These are phyloP conservation scores for Synaphobranchus kaupii DNA, from an alignment of 2,797 vertebrate genomes.

Conservation along the genomic window DNA sequence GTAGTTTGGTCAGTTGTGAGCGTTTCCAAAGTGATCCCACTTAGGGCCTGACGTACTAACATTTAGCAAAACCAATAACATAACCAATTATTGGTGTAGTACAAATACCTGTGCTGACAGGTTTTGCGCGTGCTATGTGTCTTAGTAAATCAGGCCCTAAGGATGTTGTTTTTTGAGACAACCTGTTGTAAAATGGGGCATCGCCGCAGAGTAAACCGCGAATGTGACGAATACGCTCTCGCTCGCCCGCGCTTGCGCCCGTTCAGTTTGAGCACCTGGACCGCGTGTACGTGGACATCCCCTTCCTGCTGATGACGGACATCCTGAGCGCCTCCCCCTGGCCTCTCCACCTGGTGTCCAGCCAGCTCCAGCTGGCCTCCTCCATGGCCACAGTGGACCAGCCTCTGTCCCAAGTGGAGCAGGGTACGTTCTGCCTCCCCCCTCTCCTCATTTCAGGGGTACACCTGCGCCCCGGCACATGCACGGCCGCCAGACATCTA, in stretches of 20 bases:
- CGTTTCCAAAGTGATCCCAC: neutral
- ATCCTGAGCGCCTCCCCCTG: constrained; percentile 73
- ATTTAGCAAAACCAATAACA: no score
- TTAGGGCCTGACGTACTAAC: no score
- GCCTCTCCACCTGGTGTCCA: constrained; percentile 75
- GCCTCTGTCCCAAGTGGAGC: constrained; percentile 73
- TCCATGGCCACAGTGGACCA: constrained; percentile 72
- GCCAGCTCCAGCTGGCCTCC: constrained; percentile 72
- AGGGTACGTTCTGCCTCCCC: constrained; percentile 57
- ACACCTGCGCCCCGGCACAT: no score
- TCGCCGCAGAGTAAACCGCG: neutral
- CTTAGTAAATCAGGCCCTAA: no score
- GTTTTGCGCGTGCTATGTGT: no score
- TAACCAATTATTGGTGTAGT: no score
- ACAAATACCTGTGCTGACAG: no score
- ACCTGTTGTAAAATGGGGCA: neutral
- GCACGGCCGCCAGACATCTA: no score
- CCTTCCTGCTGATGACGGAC: constrained; percentile 81
- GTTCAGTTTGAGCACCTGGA: constrained; percentile 69
- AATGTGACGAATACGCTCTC: neutral
- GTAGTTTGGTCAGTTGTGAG: neutral
- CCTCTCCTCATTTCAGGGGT: neutral
- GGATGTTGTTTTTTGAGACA: neutral
- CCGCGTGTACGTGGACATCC: constrained; percentile 79
- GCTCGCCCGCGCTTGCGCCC: neutral